Percentiles rank a stretch among this genome's conserved stretches.
These are phyloP conservation scores for Ictidomys tridecemlineatus DNA, from an alignment of 2,113 vertebrate genomes.

Conservation along the genomic window DNA sequence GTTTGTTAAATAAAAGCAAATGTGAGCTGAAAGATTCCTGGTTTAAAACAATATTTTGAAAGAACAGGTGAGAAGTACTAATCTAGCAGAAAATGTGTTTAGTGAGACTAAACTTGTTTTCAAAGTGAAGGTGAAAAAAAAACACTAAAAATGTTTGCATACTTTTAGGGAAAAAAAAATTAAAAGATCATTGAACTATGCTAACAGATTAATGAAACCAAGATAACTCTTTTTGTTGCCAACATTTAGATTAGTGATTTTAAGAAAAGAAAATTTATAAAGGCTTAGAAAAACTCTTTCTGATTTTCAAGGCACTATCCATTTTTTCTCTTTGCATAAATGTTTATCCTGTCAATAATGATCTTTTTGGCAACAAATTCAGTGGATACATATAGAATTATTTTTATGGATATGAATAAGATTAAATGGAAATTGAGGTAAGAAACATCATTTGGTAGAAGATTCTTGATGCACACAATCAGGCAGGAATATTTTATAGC, in stretches of 20 bases:
- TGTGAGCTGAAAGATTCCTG: neutral
- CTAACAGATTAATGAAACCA: neutral
- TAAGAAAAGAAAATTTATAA: neutral
- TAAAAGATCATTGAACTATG: neutral
- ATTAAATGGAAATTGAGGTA: conserved; percentile 22
- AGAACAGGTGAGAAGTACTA: neutral
- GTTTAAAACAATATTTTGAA: neutral
- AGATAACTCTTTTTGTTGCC: neutral
- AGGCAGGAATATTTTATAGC: neutral
- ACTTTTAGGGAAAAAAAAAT: neutral
- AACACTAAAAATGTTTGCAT: neutral
- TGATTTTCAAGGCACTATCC: neutral
- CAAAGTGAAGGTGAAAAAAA: neutral
- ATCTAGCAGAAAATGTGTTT: neutral
- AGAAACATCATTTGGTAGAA: conserved; percentile 8
- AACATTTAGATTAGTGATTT: neutral
- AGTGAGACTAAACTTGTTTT: neutral
- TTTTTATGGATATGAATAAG: neutral
- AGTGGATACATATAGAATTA: neutral
- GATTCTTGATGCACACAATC: neutral
- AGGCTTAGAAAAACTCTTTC: neutral
- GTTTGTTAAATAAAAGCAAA: neutral
- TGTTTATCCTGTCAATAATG: neutral
- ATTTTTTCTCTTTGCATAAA: neutral
- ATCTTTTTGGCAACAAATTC: neutral